Percentiles rank a stretch among this genome's conserved stretches.
Conservation (phyloP, 2,888 invertebrate species). For the Trichacis sp. region DNA sequence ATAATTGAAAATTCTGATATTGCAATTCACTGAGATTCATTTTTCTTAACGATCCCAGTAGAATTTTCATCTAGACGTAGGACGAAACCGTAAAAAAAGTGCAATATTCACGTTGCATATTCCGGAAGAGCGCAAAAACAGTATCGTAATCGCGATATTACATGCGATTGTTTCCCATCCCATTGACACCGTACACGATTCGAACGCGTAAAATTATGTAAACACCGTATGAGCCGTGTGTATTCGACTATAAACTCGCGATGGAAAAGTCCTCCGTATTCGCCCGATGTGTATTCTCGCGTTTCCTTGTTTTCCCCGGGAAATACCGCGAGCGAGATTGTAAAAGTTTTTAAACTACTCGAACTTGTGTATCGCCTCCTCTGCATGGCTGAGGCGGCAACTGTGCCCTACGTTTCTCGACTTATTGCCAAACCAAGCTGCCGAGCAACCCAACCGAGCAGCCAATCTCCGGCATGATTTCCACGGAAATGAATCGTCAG, state of each 20-base stretch:
- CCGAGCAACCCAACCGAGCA: conserved; percentile 14
- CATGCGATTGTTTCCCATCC: neutral
- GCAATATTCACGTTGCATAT: too few species aligned
- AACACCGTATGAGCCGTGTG: conserved; percentile 27
- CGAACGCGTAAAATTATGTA: conserved; percentile 38
- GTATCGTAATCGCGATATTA: neutral
- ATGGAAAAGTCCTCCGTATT: conserved; percentile 25
- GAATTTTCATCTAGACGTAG: too few species aligned
- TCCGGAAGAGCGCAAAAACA: too few species aligned
- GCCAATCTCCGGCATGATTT: conserved; percentile 46
- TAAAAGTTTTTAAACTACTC: conserved; percentile 43
- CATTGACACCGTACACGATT: conserved; percentile 22
- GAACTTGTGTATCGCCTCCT: conserved; percentile 41
- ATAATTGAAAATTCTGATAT: too few species aligned
- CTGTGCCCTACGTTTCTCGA: conserved; percentile 6
- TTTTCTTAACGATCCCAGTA: too few species aligned
- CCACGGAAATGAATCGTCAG: conserved; percentile 44
- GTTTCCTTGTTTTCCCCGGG: conserved; percentile 37
- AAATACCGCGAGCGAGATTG: conserved; percentile 37
- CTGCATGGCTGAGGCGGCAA: conserved; percentile 12
- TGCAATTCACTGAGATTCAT: too few species aligned
- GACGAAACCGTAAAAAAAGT: too few species aligned
- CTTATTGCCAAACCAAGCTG: conserved; percentile 6
- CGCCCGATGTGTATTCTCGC: conserved; percentile 22
- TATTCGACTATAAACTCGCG: conserved; percentile 32